Conservation (phyloP, 92 coral and sea anemone species). For the Porites divaricata region DNA sequence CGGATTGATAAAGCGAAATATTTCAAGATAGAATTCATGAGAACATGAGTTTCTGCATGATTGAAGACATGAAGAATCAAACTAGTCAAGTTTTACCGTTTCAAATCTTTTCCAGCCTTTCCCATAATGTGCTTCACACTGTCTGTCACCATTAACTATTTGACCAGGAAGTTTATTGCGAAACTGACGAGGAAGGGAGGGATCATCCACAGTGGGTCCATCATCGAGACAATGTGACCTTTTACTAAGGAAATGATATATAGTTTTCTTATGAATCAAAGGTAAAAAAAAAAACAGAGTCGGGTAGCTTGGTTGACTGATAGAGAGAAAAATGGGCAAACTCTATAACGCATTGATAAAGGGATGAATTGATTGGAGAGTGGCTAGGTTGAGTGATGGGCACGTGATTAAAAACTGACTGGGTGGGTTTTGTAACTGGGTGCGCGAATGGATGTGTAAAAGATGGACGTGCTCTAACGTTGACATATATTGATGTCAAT, state of each 20-base stretch:
- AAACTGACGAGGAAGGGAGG: slow-evolving; percentile 16
- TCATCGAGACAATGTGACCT: slow-evolving; percentile 69
- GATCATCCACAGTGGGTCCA: slow-evolving; percentile 29
- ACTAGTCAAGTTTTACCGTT: not conserved
- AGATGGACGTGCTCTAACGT: not conserved
- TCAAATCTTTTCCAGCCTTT: slow-evolving; percentile 10
- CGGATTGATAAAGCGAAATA: too few species aligned
- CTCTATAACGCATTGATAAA: not conserved
- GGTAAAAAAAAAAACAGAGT: not conserved
- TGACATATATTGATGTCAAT: not conserved
- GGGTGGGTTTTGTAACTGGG: too few species aligned
- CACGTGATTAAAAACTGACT: not conserved
- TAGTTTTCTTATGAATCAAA: not conserved
- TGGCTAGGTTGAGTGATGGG: not conserved
- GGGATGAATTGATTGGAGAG: not conserved
- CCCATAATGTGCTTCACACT: slow-evolving; percentile 64
- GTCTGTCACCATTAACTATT: slow-evolving; percentile 58
- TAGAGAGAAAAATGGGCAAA: not conserved
- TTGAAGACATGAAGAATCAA: too few species aligned
- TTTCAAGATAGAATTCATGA: too few species aligned
- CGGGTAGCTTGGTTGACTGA: not conserved
- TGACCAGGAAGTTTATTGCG: slow-evolving; percentile 70
- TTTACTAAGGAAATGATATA: not conserved
- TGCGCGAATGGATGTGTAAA: too few species aligned
- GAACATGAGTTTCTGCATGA: too few species aligned